Evolutionary conservation across 2,888 invertebrate species (phyloP).

Genomic region (Dichetophora obliterata): DNA sequence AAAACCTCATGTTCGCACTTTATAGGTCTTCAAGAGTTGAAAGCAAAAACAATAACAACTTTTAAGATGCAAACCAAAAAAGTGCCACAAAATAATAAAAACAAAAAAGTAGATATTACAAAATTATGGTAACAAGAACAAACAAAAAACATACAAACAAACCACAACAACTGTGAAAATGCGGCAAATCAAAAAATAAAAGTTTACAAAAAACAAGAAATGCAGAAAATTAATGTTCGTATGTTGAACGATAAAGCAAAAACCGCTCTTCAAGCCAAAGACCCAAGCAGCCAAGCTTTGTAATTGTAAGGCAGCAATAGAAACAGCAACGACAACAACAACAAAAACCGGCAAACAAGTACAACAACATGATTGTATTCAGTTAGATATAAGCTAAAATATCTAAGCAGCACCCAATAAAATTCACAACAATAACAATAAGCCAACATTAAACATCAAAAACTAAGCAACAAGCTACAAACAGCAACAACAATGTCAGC

Average conservation of each 20-base stretch:
- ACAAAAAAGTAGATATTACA: background rate
- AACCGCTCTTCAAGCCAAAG: conserved; percentile 37
- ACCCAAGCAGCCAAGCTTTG: conserved; percentile 45
- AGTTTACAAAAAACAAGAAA: background rate
- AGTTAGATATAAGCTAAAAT: conserved; percentile 2
- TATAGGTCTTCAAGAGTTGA: background rate
- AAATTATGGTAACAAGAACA: background rate
- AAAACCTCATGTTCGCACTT: conserved; percentile 24
- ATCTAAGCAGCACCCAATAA: conserved; percentile 17
- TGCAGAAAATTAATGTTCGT: background rate
- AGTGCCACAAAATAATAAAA: too few species aligned
- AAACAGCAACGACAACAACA: conserved; percentile 37
- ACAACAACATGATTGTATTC: conserved; percentile 33
- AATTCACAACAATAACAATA: background rate
- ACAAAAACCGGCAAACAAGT: conserved; percentile 34
- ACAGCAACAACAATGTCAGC: conserved; percentile 20
- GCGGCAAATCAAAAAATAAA: background rate
- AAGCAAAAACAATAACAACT: background rate
- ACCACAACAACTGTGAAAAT: background rate
- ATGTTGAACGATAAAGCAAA: background rate
- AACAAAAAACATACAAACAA: background rate
- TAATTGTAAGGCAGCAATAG: conserved; percentile 44
- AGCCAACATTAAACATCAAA: background rate
- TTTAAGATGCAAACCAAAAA: too few species aligned
- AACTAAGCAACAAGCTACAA: background rate